These are phyloP conservation scores for Caenorhabditis panamensis DNA, from an alignment of 2,888 invertebrate species.

Conservation along the genomic window DNA sequence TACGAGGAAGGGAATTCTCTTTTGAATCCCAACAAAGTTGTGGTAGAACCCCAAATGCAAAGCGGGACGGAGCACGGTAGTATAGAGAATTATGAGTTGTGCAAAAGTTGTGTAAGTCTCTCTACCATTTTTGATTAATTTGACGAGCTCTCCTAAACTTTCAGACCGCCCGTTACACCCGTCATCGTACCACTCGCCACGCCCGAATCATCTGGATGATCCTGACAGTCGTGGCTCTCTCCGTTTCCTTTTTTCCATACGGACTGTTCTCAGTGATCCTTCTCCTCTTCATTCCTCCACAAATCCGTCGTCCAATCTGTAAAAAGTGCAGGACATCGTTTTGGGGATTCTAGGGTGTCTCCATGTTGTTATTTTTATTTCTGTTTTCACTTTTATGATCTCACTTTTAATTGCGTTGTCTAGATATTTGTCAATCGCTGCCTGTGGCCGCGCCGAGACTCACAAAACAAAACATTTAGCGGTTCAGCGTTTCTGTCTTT, in stretches of 20 bases:
- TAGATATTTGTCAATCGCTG: no score
- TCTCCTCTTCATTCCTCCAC: slow-evolving; percentile 43
- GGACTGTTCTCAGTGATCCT: slow-evolving; percentile 46
- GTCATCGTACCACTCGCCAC: slow-evolving; percentile 46
- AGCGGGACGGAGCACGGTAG: slow-evolving; percentile 26
- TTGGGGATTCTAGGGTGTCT: slow-evolving; percentile 41
- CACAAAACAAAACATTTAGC: no score
- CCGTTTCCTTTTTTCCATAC: slow-evolving; percentile 48
- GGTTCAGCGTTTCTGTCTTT: no score
- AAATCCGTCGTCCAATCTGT: slow-evolving; percentile 51
- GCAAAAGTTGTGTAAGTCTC: slow-evolving; percentile 58
- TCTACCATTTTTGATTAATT: no score
- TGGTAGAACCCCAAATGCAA: not conserved
- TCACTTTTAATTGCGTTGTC: no score
- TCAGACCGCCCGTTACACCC: slow-evolving; percentile 55
- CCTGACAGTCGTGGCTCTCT: slow-evolving; percentile 35
- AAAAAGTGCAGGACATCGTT: slow-evolving; percentile 47
- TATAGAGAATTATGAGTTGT: slow-evolving; percentile 36
- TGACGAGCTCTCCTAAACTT: no score
- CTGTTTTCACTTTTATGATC: no score
- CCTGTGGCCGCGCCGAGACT: no score
- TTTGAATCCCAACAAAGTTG: slow-evolving; percentile 20
- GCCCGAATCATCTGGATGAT: slow-evolving; percentile 53
- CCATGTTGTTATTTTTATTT: no score
- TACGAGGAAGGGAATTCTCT: slow-evolving; percentile 38